Conservation (phyloP, 2,888 invertebrate species). For the Antheraea yamamai region DNA sequence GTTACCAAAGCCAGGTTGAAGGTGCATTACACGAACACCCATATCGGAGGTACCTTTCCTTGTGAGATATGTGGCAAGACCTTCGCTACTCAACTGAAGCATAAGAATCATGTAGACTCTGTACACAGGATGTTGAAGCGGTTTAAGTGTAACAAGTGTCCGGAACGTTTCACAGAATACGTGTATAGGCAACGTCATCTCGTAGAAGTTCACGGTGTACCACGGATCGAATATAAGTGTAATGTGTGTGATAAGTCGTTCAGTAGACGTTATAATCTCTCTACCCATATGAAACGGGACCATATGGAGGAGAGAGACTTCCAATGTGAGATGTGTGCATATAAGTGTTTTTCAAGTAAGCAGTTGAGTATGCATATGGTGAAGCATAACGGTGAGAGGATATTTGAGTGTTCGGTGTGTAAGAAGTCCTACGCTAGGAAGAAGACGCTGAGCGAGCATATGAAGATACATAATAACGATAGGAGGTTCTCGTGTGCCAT, state of each 20-base stretch:
- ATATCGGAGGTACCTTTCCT: slow-evolving; percentile 47
- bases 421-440: slow-evolving; percentile 69
- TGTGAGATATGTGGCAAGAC: slow-evolving; percentile 63
- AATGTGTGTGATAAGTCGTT: slow-evolving; percentile 60
- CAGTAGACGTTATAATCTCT: slow-evolving; percentile 52
- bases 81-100: slow-evolving; percentile 54
- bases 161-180: slow-evolving; percentile 61
- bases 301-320: slow-evolving; percentile 59
- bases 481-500: slow-evolving; percentile 60
- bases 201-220: slow-evolving; percentile 57
- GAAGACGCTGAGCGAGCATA: slow-evolving; percentile 66
- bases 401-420: slow-evolving; percentile 64
- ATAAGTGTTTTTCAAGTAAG: slow-evolving; percentile 62
- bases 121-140: slow-evolving; percentile 60
- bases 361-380: slow-evolving; percentile 61
- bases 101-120: slow-evolving; percentile 55
- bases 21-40: slow-evolving; percentile 56
- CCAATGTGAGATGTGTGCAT: slow-evolving; percentile 41
- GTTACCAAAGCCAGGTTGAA: slow-evolving; percentile 62
- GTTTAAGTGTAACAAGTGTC: slow-evolving; percentile 63
- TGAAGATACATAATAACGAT: slow-evolving; percentile 69
- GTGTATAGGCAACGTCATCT: slow-evolving; percentile 64
- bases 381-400: slow-evolving; percentile 60
- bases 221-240: slow-evolving; percentile 59
- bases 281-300: slow-evolving; percentile 61